Conservation (phyloP, 2,797 vertebrate species). For the Mormyrops boulengeri region DNA sequence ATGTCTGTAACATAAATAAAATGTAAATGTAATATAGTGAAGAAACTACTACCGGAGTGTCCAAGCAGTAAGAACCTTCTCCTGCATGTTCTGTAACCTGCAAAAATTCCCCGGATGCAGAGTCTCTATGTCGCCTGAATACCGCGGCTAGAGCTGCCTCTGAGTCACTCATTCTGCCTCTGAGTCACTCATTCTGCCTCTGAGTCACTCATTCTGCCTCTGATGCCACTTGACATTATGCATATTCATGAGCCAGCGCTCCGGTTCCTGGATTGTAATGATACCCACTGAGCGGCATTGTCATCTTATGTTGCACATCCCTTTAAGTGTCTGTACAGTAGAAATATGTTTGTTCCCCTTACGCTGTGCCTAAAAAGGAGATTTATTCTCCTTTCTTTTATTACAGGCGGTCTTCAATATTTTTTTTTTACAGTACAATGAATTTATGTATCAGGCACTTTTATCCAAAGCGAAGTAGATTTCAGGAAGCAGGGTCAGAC, state of each 20-base stretch:
- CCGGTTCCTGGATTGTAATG: not conserved
- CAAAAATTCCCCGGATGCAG: not conserved
- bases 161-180: not conserved
- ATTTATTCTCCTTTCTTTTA: not conserved
- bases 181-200: not conserved
- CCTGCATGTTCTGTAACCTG: not conserved
- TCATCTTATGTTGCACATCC: not conserved
- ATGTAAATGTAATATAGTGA: not conserved
- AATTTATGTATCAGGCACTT: not conserved
- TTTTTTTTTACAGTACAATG: not conserved
- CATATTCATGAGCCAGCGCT: slow-evolving; percentile 27
- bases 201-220: slow-evolving; percentile 1
- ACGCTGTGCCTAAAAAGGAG: not conserved
- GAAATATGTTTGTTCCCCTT: not conserved
- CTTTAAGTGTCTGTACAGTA: not conserved
- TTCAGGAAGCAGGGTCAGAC: not conserved
- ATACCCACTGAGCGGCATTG: not conserved
- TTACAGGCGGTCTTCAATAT: not conserved
- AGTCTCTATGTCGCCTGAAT: not conserved
- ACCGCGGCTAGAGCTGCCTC: not conserved
- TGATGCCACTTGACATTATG: not conserved
- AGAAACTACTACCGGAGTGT: not conserved
- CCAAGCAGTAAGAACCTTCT: not conserved
- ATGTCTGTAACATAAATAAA: not conserved
- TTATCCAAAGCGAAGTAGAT: not conserved